These are phyloP conservation scores for Gambusia holbrooki DNA, from an alignment of 2,113 vertebrate genomes.

Conservation along the genomic window DNA sequence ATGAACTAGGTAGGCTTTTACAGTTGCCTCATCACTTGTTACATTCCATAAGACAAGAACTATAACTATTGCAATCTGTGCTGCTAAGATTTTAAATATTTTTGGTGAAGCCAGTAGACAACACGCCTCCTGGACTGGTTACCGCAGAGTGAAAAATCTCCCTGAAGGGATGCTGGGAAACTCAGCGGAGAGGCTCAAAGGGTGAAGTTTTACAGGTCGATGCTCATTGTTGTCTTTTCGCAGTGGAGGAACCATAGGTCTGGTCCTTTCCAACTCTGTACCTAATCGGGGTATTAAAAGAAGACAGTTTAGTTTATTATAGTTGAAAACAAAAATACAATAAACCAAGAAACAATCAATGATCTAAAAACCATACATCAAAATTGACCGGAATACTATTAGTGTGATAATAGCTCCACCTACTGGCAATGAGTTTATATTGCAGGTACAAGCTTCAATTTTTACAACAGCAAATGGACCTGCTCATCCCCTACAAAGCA, in stretches of 20 bases:
- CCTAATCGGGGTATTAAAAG: conserved; percentile 35
- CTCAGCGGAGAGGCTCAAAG: conserved; percentile 56
- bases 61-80: too few species aligned
- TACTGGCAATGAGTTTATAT: conserved; percentile 36
- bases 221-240: conserved; percentile 53
- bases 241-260: conserved; percentile 62
- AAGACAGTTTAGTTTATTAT: too few species aligned
- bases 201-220: conserved; percentile 58
- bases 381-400: neutral
- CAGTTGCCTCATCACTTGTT: too few species aligned
- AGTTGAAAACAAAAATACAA: too few species aligned
- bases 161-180: conserved; percentile 47
- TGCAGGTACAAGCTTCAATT: neutral
- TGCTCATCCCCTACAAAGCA: neutral
- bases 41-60: too few species aligned
- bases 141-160: conserved; percentile 68
- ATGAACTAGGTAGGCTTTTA: too few species aligned
- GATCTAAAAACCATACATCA: too few species aligned
- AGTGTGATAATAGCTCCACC: conserved; percentile 30
- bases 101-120: too few species aligned
- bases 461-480: neutral
- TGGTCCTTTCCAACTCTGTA: conserved; percentile 48
- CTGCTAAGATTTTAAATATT: too few species aligned
- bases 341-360: neutral
- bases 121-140: conserved; percentile 27